A percentile compares a stretch with the other conserved stretches of the same genome.
phyloP scores from a whole-genome alignment of 2,113 vertebrate genomes.

The Gambusia holbrooki region DNA sequence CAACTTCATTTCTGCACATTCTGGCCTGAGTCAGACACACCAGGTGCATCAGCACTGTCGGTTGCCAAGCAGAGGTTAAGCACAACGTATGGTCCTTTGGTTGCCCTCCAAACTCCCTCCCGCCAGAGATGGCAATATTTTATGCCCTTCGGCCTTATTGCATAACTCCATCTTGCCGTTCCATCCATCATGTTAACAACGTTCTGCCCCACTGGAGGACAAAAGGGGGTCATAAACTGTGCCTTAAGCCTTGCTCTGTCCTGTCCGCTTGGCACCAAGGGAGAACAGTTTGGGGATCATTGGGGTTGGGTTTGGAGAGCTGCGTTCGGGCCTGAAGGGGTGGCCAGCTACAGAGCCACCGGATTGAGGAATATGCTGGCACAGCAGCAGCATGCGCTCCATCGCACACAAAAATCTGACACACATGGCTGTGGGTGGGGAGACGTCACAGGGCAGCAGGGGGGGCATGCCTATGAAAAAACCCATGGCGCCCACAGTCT shows the following conservation, averaged over 20 bases:
- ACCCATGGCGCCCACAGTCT: conserved; percentile 26
- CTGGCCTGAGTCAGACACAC: conserved; percentile 20
- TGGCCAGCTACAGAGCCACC: conserved; percentile 34
- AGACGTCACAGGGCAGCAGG: conserved; percentile 33
- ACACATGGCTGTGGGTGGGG: conserved; percentile 28
- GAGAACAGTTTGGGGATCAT: conserved; percentile 37
- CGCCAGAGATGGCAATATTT: conserved; percentile 37
- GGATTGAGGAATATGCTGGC: conserved; percentile 73
- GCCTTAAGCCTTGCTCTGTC: conserved; percentile 36
- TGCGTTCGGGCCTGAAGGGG: conserved; percentile 47
- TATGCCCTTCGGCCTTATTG: conserved; percentile 33
- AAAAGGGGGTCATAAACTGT: conserved; percentile 53
- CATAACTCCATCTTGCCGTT: conserved; percentile 22
- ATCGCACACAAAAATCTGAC: conserved; percentile 40
- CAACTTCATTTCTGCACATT: conserved; percentile 8
- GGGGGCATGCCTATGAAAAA: conserved; percentile 44
- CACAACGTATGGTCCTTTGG: conserved; percentile 34
- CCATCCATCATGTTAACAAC: conserved; percentile 65
- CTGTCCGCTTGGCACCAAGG: conserved; percentile 53
- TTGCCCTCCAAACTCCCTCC: conserved; percentile 44
- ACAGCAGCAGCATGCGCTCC: conserved; percentile 51
- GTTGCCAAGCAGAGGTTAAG: conserved; percentile 23
- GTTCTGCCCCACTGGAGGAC: conserved; percentile 53
- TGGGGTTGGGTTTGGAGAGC: conserved; percentile 40
- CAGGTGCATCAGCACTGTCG: conserved; percentile 14